Base-by-base conservation (phyloP, 2,797 vertebrate genomes). In the Phalloptychus januarius region DNA sequence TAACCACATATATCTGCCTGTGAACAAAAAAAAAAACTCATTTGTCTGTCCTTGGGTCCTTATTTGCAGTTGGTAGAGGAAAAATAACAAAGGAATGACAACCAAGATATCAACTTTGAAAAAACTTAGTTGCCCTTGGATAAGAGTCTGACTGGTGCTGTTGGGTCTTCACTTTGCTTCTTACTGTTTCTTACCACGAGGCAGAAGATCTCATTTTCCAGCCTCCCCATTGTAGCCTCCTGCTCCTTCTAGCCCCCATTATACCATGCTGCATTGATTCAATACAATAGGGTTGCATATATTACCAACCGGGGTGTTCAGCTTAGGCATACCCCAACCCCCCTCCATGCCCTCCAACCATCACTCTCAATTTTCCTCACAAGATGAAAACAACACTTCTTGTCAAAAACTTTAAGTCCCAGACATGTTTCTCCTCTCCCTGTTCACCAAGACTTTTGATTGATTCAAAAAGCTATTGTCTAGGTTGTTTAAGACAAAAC, bases 241-340 rank as follows among this genome's bases (percentile, higher is more conserved):
- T 40, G 46, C 89, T 86, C 91, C 85, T 81, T 89, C 88, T 80
- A 40, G 58, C 28, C 77, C 88, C 90, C 86, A 95, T 95, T 95
- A 95, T 88, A 73, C 82, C 90, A 93, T 54, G 94, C 89, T 94
- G 94, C 94, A 95, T 94, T 95, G 94, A 92, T 86, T 94, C 77
- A 61, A 76, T 83, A 96, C 95, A 96, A 96, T 92, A 92, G 95
- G 50, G 79, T 40, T 42, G 95, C 93, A 96, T 96, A 96, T 84
- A 95, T 96, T 95, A 95, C 86, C 83, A 85, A 74, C 67, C 75
- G 72, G 79, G 73, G 86, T 88, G 86, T 85, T 91, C 86, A 86
- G 67, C 75, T 82, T 72, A 77, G 79, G 82, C 72, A 80, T 79
- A 69, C 61, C 90, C 85, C 84, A 86, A 81, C 89, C 86, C 83